Base-by-base conservation (phyloP, 64 coral and sea anemone species). In the Stichodactyla mertensii region DNA sequence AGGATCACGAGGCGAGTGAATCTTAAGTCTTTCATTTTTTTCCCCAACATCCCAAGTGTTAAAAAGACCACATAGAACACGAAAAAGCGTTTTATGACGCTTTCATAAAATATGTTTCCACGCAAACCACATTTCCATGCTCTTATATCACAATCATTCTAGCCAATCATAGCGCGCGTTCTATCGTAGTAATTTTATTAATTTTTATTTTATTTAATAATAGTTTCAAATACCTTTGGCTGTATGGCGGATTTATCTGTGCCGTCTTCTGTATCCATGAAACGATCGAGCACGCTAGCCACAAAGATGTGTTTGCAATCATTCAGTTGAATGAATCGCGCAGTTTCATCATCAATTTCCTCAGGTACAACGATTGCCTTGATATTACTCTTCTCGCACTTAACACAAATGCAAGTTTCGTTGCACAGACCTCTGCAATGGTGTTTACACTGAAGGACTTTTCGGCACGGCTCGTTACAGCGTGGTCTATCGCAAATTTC, bases 231-330 rank as follows among this genome's bases (percentile, higher is more conserved):
- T 84, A 66, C 82, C 83, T 77, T 89, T 51, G 4, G 6, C 28
- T 77, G 88, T 31, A 77, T 59, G 24, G 52, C n/a, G 1, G 7
- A 27, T 0, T 31, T 36, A 4, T 74, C 69, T 36, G 18, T 81
- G 84, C 77, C 54, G 52, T 4, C 12, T 31, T 19, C 53, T 61
- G 27, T 82, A 16, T 57, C 62, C 55, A 88, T 54, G 4, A 56
- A 80, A 19, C 18, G 79, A 84, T 98, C 95, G 79, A 98, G 70
- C 18, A 74, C 89, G 10, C 77, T 77, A 11, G 84, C 92, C 10
- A 85, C 95, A 26, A 98, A 98, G 7, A 98, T 94, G 28, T 98
- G 92, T 69, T 57, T 81, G 84, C 95, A 98, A 77, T 94, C 95
- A 22, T 87, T 62, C 10, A 98, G 87, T n/a, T 16, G 24, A 27